phyloP scores from a whole-genome alignment of 2,113 vertebrate genomes.

The Pituophis catenifer region DNA sequence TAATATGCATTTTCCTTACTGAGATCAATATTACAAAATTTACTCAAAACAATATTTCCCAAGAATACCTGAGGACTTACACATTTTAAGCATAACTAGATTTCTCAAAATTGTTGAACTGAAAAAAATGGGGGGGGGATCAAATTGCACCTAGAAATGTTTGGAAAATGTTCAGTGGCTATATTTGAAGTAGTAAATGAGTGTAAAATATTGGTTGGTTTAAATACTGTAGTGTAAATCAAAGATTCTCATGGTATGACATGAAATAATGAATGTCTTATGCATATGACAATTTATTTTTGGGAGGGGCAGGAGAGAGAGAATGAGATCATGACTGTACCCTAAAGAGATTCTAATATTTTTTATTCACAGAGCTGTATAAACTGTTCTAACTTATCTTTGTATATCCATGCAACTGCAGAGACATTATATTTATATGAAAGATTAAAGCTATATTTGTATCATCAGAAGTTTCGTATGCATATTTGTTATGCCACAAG shows the following conservation, averaged over 20 bases:
- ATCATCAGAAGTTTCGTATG: background rate
- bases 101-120: background rate
- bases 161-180: background rate
- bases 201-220: background rate
- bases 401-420: background rate
- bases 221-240: background rate
- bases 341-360: background rate
- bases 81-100: background rate
- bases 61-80: too few relatives aligned
- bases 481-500: background rate
- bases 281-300: background rate
- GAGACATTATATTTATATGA: background rate
- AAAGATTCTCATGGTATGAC: background rate
- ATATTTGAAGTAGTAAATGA: background rate
- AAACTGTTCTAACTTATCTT: background rate
- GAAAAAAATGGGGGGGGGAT: rapidly evolving
- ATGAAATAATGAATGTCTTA: background rate
- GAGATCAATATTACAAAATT: background rate
- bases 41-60: background rate
- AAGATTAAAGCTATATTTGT: background rate
- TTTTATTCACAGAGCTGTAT: background rate
- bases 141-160: background rate
- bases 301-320: background rate
- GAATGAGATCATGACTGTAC: background rate
- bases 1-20: background rate